Percentiles rank a stretch among this genome's conserved stretches.
Conservation (phyloP, 2,113 vertebrate species). For the Pao palembangensis region DNA sequence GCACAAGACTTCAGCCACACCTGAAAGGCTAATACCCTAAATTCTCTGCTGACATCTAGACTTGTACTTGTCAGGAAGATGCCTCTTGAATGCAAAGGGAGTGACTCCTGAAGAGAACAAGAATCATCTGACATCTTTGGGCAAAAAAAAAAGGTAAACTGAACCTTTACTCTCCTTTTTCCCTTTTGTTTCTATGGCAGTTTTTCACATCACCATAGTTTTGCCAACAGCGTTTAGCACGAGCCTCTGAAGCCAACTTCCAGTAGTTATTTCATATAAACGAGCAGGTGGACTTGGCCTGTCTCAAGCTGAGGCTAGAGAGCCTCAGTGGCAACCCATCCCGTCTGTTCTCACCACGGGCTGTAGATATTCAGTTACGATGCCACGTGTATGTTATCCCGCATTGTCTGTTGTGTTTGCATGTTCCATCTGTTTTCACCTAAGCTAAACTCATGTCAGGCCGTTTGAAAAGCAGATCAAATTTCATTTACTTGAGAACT, state of each 20-base stretch:
- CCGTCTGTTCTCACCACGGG: no score
- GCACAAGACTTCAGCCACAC: slow-evolving; percentile 18
- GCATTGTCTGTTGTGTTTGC: no score
- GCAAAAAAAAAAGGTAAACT: slow-evolving; percentile 40
- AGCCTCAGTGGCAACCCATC: no score
- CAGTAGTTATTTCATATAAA: neutral
- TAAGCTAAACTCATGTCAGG: neutral
- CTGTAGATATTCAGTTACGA: no score
- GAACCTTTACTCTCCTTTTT: slow-evolving; percentile 12
- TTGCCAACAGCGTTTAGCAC: neutral
- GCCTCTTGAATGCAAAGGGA: slow-evolving; percentile 7
- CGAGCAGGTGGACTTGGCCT: no score
- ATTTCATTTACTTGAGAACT: slow-evolving; percentile 54
- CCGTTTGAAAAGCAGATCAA: slow-evolving; percentile 29
- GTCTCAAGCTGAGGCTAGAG: no score
- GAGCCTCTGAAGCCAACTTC: neutral
- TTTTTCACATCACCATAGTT: neutral
- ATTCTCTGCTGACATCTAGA: slow-evolving; percentile 9
- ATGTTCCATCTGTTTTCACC: neutral
- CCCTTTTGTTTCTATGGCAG: neutral
- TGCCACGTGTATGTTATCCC: no score
- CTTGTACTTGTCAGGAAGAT: slow-evolving; percentile 27
- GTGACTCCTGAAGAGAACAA: slow-evolving; percentile 20
- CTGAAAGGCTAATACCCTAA: neutral
- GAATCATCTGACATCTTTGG: slow-evolving; percentile 20